phyloP scores from a whole-genome alignment of 2,888 invertebrate species.

The Liposcelis brunnea region DNA sequence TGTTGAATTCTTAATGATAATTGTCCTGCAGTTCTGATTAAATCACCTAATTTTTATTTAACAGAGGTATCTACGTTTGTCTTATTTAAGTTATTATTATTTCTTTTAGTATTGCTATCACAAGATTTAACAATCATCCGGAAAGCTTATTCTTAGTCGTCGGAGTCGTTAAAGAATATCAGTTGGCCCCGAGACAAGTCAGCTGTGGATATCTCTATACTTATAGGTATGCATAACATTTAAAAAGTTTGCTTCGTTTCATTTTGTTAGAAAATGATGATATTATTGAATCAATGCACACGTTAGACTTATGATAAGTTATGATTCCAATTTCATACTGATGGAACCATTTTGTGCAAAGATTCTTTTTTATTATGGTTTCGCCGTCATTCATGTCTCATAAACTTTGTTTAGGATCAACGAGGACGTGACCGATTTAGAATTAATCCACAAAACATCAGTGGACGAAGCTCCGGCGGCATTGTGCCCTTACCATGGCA shows the following conservation, averaged over 20 bases:
- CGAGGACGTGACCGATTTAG: constrained; percentile 63
- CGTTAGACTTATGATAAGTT: constrained; percentile 1
- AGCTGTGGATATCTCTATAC: constrained; percentile 73
- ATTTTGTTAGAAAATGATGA: constrained; percentile 1
- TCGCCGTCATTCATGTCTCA: constrained; percentile 13
- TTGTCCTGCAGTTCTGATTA: constrained; percentile 14
- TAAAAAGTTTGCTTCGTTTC: neutral
- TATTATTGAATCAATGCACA: neutral
- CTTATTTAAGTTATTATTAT: constrained; percentile 8
- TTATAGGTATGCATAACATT: constrained; percentile 39
- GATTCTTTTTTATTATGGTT: neutral
- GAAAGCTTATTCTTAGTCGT: constrained; percentile 54
- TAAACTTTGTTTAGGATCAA: constrained; percentile 32
- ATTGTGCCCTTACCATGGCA: constrained; percentile 78
- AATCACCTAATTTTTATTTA: neutral
- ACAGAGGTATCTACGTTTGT: neutral
- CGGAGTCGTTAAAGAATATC: constrained; percentile 79
- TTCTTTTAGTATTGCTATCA: constrained; percentile 45
- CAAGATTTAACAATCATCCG: constrained; percentile 53
- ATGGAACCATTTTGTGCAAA: constrained; percentile 16
- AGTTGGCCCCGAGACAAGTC: constrained; percentile 72
- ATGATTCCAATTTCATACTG: constrained; percentile 19
- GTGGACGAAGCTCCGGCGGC: constrained; percentile 85
- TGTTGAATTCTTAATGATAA: constrained; percentile 8
- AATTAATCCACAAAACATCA: constrained; percentile 83